Base-by-base conservation (phyloP, 2,888 invertebrate genomes). In the Nomada hirtipes region DNA sequence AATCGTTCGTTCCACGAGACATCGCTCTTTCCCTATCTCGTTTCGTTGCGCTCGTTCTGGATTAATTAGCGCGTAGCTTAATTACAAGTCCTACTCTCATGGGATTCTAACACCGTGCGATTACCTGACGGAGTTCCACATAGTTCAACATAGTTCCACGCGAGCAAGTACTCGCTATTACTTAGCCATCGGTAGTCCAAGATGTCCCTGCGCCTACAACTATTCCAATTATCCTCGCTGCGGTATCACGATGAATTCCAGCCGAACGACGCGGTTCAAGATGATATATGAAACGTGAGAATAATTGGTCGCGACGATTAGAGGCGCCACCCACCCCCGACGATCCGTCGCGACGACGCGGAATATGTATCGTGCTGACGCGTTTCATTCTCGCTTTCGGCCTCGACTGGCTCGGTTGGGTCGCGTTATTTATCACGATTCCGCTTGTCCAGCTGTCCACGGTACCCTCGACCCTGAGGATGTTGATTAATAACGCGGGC, bases 401-500 rank as follows among this genome's bases (percentile, higher is more conserved):
- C 79, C 42, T 72, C 20, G 79, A 81, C 82, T 75, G 74, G 83
- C 76, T 83, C 82, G 85, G 88, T 76, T 72, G 47, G 77, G 82
- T 52, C 83, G 68, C 88, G 84, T 36, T 36, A 90, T 90, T 88
- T 88, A 90, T 89, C 89, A 86, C 79, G 88, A 86, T 88, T 88
- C 85, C 85, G 85, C 83, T 85, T 86, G 89, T 81, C 82, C 83
- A 67, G 67, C 76, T 79, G 86, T 75, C 80, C 60, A 79, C 36
- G 68, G 76, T 29, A 26, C 36, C 67, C 77, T 76, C 79, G 83
- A 82, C 75, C 83, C 82, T 84, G 80, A 80, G 82, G 86, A 86
- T 88, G 87, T 88, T 91, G 90, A 91, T 91, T 90, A 90, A 91
- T 91, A 90, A 87, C 88, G 85, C 87, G 80, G 79, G 78, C 84